A percentile compares a stretch with the other conserved stretches of the same genome.
These are phyloP conservation scores for Eustalomyia histrio DNA, from an alignment of 2,888 invertebrate genomes.

Conservation along the genomic window DNA sequence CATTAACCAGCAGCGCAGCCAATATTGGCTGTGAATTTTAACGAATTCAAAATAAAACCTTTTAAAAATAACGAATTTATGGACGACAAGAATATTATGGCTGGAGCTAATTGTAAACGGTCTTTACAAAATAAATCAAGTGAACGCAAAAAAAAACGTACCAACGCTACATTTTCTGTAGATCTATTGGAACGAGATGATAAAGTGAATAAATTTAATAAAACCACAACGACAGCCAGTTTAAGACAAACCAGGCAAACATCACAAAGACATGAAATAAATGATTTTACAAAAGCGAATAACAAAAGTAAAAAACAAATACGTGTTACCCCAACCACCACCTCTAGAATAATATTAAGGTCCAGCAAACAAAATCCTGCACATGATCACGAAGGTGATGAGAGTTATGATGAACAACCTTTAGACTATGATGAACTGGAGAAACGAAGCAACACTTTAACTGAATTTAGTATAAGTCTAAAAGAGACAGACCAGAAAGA, in stretches of 20 bases:
- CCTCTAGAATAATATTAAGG: slow-evolving; percentile 19
- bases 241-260: slow-evolving; percentile 43
- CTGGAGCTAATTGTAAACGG: slow-evolving; percentile 48
- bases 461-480: background rate
- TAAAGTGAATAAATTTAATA: background rate
- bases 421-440: background rate
- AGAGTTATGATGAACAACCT: background rate
- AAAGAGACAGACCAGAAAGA: background rate
- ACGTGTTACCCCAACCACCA: background rate
- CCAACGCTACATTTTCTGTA: slow-evolving; percentile 18
- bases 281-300: slow-evolving; percentile 18
- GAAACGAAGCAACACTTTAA: background rate
- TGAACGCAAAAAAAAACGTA: slow-evolving; percentile 40
- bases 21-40: background rate
- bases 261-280: slow-evolving; percentile 29
- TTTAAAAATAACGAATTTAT: slow-evolving; percentile 23
- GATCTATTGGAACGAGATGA: slow-evolving; percentile 10
- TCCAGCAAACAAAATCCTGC: background rate
- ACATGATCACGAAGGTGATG: background rate
- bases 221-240: background rate
- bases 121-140: slow-evolving; percentile 50
- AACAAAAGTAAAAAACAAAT: slow-evolving; percentile 29
- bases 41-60: background rate
- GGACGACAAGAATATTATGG: slow-evolving; percentile 36
- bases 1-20: background rate